Evolutionary conservation across 2,888 invertebrate genomes (phyloP).

Genomic region (Stenodema calcarata): DNA sequence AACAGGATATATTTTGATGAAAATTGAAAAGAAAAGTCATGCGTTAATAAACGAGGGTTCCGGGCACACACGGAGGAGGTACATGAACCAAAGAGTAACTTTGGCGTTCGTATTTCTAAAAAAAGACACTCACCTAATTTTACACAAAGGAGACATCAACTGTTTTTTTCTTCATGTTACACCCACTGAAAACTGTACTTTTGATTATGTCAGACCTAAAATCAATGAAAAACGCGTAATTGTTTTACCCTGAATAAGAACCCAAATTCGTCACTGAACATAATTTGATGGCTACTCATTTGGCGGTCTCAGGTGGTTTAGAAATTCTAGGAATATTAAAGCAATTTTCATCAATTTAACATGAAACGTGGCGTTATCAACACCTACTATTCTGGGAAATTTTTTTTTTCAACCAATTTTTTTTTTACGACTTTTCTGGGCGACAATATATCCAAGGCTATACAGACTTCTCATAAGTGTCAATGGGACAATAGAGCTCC

Average conservation of each 20-base stretch:
- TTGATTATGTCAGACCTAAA: background rate
- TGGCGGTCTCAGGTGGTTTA: too few relatives aligned
- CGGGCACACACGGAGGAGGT: background rate
- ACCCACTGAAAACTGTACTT: background rate
- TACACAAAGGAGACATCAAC: background rate
- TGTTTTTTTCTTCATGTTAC: background rate
- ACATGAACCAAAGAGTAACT: background rate
- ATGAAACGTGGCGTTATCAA: background rate
- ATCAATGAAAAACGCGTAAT: background rate
- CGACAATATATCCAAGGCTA: background rate
- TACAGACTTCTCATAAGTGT: conserved; percentile 10
- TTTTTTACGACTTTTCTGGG: background rate
- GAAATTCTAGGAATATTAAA: too few relatives aligned
- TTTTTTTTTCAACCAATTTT: background rate
- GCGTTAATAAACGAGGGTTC: background rate
- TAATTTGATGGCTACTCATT: too few relatives aligned
- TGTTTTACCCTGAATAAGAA: background rate
- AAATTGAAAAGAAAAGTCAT: background rate
- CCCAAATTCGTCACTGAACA: background rate
- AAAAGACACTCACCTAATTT: background rate
- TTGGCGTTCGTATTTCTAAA: background rate
- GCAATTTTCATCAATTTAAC: background rate
- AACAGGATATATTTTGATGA: background rate
- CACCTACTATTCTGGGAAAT: background rate
- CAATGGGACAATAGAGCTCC: conserved; percentile 11